Evolutionary conservation across 1,140 invertebrate species (phyloP), one percentile per base, ranked within the genome.

Genomic region (Nixonia krombeini): DNA sequence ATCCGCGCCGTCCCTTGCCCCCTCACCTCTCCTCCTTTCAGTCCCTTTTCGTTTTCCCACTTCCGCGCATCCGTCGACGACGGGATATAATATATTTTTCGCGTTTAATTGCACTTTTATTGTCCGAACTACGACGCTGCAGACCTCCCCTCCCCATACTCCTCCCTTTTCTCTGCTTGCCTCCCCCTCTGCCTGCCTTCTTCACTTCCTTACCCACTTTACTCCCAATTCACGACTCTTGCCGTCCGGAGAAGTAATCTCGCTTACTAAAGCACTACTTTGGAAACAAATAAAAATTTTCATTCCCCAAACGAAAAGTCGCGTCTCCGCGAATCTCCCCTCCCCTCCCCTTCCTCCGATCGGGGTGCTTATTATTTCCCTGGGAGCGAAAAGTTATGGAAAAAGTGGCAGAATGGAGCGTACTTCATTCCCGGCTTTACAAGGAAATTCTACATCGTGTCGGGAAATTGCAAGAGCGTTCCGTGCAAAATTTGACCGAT

Each of bases 31-130:
- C 4, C 15, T 18, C 7, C 35, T 12, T 15, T 2, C 2, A 8
- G 29, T 16, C 33, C 9, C 31, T 16, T 35, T 40, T 2, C 41
- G 37, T 38, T 41, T 58, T 55, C 45, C 52, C 41, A 17, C 44
- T 56, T 23, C 33, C 31, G 46, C 21, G 17, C 13, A 53, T 41
- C 26, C 31, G 21, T 33, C 18, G 52, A 51, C 56, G 40, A 52
- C 35, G 53, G 52, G 18, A 28, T 71, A 69, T 67, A 74, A 76
- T 74, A 73, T 71, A 75, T 79, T 75, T 77, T 78, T 65, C 64
- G 29, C 64, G 40, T 79, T 78, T 78, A 78, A 78, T 79, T 79
- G 69, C 67, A 74, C 67, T 76, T 74, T 78, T 76, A 75, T 77
- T 76, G 72, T 73, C 59, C 70, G 55, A 68, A 57, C 61, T 64